phyloP scores from a whole-genome alignment of 2,797 vertebrate genomes.

The Rhabdophis nuchalis region DNA sequence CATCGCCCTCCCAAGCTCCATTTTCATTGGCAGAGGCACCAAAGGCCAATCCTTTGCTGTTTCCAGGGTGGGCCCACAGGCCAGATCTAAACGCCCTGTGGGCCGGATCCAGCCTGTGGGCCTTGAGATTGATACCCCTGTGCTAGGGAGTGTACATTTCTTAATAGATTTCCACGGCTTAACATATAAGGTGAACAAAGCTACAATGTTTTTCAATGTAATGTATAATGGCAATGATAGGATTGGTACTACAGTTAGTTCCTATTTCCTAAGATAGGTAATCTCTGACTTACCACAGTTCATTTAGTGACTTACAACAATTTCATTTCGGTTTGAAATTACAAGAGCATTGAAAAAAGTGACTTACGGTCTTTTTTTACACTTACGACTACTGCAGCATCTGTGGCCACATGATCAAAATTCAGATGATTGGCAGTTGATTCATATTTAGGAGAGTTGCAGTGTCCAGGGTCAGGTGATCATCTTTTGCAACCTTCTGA shows the following conservation, averaged over 20 bases:
- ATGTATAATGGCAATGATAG: not conserved
- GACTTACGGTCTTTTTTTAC: not conserved
- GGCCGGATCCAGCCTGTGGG: no score
- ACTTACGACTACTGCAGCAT: not conserved
- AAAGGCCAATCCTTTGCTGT: no score
- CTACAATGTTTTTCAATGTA: not conserved
- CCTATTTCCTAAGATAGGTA: not conserved
- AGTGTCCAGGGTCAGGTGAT: no score
- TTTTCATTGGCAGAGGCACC: no score
- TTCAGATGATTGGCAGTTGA: no score
- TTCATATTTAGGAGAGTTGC: no score
- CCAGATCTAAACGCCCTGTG: no score
- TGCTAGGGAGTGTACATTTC: not conserved
- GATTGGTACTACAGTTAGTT: not conserved
- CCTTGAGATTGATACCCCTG: no score
- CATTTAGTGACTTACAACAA: not conserved
- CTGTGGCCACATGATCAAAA: no score
- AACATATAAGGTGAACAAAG: not conserved
- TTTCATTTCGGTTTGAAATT: not conserved
- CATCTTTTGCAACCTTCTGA: no score
- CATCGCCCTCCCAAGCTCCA: no score
- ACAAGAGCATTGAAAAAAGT: not conserved
- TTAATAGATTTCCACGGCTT: not conserved
- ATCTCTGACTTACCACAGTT: not conserved
- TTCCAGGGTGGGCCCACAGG: no score